Base-by-base conservation (phyloP, 2,113 vertebrate genomes). In the Dinomys branickii region DNA sequence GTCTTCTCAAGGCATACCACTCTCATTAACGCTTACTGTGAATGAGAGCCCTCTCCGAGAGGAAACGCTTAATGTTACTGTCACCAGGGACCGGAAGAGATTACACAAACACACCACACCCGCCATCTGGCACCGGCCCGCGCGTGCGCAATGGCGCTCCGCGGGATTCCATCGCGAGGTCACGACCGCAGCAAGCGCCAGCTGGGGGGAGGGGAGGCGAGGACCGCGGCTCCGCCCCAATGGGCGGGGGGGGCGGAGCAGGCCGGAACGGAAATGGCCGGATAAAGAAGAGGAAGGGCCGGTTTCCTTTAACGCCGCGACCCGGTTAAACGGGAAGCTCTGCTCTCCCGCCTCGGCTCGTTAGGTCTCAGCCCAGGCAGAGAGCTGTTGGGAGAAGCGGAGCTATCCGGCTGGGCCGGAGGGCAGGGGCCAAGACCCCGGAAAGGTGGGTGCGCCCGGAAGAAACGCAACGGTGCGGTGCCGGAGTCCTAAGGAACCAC, bases 391-490 rank as follows among this genome's bases (percentile, higher is more conserved):
- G 30, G 44, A 30, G 1, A 17, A 14, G 38, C 8, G 56, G 6
- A 4, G 1, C 11, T 0, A 26, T 1, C 17, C 14, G 73, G 41
- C 4, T 8, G 24, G 24, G 4, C 10, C 17, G 0, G 10, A 35
- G 26, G 54, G 1, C 22, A 0, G 26, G 20, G 13, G 35, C 0
- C 1, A 0, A 0, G 0, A 0, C 0, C 0, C 7, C 1, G 0
- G 0, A 0, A 7, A 1, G 2, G 30, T 0, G 0, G 16, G 33
- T 1, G 3, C 0, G 0, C 0, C 17, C 47, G 54, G 84, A 69
- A 91, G 75, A 77, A 78, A 58, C 61, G 92, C 33, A 24, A 22
- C 59, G 59, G 22, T 0, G 0, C 0, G 4, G 0, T 11, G 0
- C 0, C 14, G 1, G 44, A 95, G 96, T 97, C 97, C 0, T 98